phyloP scores from a whole-genome alignment of 2,797 vertebrate species.

The Lepidocolaptes lacrymiger region DNA sequence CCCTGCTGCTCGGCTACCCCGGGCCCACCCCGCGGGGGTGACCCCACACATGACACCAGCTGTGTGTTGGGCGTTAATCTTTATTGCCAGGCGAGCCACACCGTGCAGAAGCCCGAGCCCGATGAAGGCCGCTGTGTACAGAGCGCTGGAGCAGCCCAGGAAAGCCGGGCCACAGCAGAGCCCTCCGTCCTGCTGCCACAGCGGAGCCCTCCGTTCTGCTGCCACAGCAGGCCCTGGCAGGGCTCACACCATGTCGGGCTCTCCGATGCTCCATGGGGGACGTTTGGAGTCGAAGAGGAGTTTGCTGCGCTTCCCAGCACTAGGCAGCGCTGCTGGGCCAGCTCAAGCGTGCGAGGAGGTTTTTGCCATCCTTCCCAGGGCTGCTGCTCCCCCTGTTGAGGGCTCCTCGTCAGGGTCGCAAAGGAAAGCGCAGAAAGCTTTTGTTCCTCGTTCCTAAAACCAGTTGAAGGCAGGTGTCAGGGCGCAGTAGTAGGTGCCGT shows the following conservation, averaged over 20 bases:
- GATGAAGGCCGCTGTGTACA: fast-evolving
- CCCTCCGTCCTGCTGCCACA: fast-evolving
- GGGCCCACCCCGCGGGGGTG: no score
- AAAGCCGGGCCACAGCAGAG: fast-evolving
- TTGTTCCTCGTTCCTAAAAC: background rate
- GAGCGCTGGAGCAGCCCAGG: background rate
- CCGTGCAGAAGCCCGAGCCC: fast-evolving
- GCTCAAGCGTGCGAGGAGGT: background rate
- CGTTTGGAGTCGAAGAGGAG: fast-evolving
- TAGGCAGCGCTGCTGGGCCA: background rate
- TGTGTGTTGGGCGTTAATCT: fast-evolving
- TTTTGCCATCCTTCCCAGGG: background rate
- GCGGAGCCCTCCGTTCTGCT: fast-evolving
- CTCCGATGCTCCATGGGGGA: fast-evolving
- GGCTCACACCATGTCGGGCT: fast-evolving
- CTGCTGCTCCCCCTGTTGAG: background rate
- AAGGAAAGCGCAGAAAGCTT: background rate
- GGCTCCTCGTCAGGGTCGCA: fast-evolving
- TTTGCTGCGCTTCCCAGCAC: background rate
- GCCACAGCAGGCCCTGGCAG: background rate
- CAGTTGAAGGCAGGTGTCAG: background rate
- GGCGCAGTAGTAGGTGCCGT: constrained; percentile 70
- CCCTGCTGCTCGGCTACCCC: no score
- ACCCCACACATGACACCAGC: background rate
- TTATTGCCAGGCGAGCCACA: background rate